Evolutionary conservation across 2,888 invertebrate species (phyloP), one percentile per base, ranked within the genome.

Genomic region (Diaphora mendica): DNA sequence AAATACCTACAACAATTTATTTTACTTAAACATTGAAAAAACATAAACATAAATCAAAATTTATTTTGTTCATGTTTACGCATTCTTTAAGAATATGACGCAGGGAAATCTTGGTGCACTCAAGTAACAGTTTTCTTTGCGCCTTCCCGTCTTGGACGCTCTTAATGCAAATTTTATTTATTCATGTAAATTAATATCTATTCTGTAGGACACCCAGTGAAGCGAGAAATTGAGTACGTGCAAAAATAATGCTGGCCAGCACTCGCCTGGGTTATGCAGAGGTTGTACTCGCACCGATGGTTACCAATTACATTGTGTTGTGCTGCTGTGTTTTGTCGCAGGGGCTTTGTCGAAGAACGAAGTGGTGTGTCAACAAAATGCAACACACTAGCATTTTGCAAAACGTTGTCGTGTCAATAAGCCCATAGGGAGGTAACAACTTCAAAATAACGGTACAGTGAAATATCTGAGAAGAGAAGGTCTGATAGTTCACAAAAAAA

Each of bases 141-240:
- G 81, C 78, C 87, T 86, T 84, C 73, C 67, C 74, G 86, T 88
- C 90, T 89, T 80, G 89, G 90, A 91, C 93, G 94, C 93, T 93
- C 86, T 91, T 93, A 94, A 95, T 95, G 95, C 94, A 95, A 95
- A 95, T 95, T 95, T 94, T 94, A 95, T 95, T 95, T 95, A 95
- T 95, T 94, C 94, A 95, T 95, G 95, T 95, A 95, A 95, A 95
- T 95, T 95, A 95, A 95, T 95, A 95, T 95, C 94, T 94, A 93
- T 94, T 94, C 94, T 90, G 88, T 88, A 88, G 91, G 93, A 93
- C 92, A 89, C 84, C 90, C 94, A 92, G 92, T 94, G 94, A 92
- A 90, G 91, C 94, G 93, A 91, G 92, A 95, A 95, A 95, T 95
- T 94, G 95, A 94, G 94, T 93, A 95, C 95, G 94, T 95, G 95